phyloP scores from a whole-genome alignment of 2,888 invertebrate species.

The Vannuccia rotundouncinata region DNA sequence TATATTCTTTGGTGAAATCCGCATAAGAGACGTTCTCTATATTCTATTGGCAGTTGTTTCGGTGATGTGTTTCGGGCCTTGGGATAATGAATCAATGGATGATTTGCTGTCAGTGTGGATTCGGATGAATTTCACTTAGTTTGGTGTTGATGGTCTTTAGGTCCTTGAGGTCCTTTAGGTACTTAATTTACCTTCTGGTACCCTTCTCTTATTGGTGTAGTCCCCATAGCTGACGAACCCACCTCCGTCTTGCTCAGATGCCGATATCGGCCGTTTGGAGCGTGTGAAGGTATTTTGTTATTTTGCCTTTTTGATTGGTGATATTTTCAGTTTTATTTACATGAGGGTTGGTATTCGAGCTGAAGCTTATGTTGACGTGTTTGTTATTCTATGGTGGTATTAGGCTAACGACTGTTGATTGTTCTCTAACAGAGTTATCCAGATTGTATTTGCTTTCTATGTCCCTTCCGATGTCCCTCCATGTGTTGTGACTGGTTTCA shows the following conservation, averaged over 20 bases:
- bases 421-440: not conserved
- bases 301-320: slow-evolving; percentile 2
- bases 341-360: not conserved
- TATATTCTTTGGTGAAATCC: too few species aligned
- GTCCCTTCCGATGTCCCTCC: not conserved
- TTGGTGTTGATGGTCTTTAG: slow-evolving; percentile 14
- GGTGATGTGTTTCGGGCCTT: not conserved
- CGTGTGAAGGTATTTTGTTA: slow-evolving; percentile 6
- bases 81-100: slow-evolving; percentile 12
- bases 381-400: not conserved
- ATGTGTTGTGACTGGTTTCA: too few species aligned
- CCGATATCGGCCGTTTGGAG: not conserved
- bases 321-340: not conserved
- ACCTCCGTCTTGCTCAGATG: not conserved
- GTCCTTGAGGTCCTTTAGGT: not conserved
- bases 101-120: slow-evolving; percentile 15
- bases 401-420: not conserved
- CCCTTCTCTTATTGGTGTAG: slow-evolving; percentile 11
- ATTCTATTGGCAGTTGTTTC: slow-evolving; percentile 17
- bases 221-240: slow-evolving; percentile 12
- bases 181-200: not conserved
- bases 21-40: too few species aligned
- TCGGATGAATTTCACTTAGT: not conserved
- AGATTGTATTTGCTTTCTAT: not conserved
- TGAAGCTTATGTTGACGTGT: slow-evolving; percentile 2